These are phyloP conservation scores for Nephrotoma appendiculata DNA, from an alignment of 2,888 invertebrate genomes.

Conservation along the genomic window DNA sequence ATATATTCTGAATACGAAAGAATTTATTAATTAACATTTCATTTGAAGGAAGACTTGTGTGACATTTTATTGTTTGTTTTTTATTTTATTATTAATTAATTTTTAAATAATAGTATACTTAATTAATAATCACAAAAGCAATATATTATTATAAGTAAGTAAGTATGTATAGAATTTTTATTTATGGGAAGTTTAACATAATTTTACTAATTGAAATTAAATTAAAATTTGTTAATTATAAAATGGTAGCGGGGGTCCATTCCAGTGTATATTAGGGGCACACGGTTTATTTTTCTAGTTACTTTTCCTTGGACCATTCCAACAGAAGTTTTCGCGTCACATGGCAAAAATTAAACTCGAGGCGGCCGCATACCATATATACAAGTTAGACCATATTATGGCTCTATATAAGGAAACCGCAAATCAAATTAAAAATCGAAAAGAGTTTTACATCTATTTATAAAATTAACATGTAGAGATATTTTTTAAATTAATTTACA, in stretches of 20 bases:
- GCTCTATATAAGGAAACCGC: background rate
- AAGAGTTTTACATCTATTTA: background rate
- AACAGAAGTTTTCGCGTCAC: background rate
- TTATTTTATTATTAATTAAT: conserved; percentile 1
- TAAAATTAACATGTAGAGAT: background rate
- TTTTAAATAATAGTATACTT: background rate
- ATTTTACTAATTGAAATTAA: background rate
- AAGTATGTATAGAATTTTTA: background rate
- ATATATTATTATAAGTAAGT: background rate
- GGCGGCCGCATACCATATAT: background rate
- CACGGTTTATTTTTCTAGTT: background rate
- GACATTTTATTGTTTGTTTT: conserved; percentile 14
- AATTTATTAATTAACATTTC: conserved; percentile 15
- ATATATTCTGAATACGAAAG: conserved; percentile 13
- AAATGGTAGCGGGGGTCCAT: background rate
- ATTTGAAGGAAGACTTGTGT: conserved; percentile 16
- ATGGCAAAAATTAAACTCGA: background rate
- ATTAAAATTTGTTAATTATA: background rate
- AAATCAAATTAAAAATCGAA: background rate
- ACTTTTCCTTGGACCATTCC: background rate
- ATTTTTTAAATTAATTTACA: background rate
- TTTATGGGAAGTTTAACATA: background rate
- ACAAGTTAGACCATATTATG: background rate
- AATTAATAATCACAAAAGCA: background rate
- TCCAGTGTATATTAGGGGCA: background rate